Evolutionary conservation across 2,888 invertebrate species (phyloP).

Genomic region (Abrostola triplasia): DNA sequence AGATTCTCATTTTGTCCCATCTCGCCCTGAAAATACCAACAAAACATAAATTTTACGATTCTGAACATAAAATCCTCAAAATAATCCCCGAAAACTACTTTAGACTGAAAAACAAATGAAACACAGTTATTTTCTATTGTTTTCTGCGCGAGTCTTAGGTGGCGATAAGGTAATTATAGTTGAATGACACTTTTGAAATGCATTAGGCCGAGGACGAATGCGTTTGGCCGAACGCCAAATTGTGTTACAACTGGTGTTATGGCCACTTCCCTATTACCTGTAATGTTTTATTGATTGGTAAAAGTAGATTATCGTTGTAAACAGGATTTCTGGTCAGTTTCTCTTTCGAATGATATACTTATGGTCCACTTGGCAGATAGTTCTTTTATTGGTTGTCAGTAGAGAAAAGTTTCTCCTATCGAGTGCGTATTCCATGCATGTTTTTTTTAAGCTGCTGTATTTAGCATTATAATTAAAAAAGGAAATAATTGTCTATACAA

Average conservation of each 20-base stretch:
- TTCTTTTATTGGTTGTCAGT: no score
- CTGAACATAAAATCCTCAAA: not conserved
- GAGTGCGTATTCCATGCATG: no score
- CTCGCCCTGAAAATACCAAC: no score
- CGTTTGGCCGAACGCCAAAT: slow-evolving; percentile 54
- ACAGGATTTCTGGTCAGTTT: not conserved
- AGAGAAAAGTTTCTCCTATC: no score
- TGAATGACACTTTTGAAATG: slow-evolving; percentile 58
- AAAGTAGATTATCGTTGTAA: not conserved
- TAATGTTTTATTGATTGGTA: slow-evolving; percentile 9
- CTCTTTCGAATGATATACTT: not conserved
- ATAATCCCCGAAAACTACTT: not conserved
- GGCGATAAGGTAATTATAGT: slow-evolving; percentile 60
- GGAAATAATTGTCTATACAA: no score
- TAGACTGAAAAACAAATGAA: slow-evolving; percentile 1
- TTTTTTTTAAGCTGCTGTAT: no score
- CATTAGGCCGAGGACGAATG: slow-evolving; percentile 41
- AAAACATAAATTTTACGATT: not conserved
- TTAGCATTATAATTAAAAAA: no score
- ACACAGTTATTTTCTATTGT: slow-evolving; percentile 13
- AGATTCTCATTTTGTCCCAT: no score
- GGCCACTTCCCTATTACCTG: slow-evolving; percentile 41
- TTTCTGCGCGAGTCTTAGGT: slow-evolving; percentile 21
- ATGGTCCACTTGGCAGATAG: no score
- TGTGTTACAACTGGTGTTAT: slow-evolving; percentile 32